These are phyloP conservation scores for Eospalax fontanierii DNA, from an alignment of 2,797 vertebrate species.

Conservation along the genomic window DNA sequence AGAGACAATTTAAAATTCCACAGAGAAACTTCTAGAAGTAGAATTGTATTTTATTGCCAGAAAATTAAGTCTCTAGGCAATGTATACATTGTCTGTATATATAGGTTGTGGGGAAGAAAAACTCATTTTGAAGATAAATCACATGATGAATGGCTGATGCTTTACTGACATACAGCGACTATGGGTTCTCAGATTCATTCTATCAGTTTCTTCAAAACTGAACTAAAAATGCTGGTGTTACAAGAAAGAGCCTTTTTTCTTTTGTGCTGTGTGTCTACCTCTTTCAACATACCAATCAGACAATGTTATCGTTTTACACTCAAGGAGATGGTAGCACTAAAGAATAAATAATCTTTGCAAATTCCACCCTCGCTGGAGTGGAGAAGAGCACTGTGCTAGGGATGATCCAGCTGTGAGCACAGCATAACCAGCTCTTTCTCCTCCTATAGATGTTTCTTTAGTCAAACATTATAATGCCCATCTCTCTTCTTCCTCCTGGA, in stretches of 20 bases:
- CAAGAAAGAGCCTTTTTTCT: not conserved
- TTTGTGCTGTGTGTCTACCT: not conserved
- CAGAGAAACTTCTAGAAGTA: constrained; percentile 30
- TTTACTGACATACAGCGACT: not conserved
- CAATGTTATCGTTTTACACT: not conserved
- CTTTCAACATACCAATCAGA: not conserved
- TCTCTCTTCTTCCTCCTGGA: not conserved
- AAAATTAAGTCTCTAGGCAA: not conserved
- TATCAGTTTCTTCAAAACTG: not conserved
- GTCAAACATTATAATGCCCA: rapidly evolving
- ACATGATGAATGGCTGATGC: not conserved
- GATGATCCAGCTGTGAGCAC: not conserved
- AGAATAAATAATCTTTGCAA: not conserved
- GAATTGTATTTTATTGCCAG: not conserved
- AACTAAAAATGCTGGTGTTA: not conserved
- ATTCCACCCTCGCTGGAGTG: not conserved
- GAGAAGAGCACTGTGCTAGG: not conserved
- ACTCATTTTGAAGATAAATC: not conserved
- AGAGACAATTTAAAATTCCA: not conserved
- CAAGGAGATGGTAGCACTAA: not conserved
- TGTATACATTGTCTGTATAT: not conserved
- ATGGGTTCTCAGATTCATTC: not conserved
- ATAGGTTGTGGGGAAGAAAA: not conserved
- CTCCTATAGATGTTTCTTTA: not conserved
- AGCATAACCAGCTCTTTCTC: rapidly evolving